A percentile compares a stretch with the other conserved stretches of the same genome.
These are phyloP conservation scores for Girardia tigrina DNA, from an alignment of 2,888 invertebrate species.

Conservation along the genomic window DNA sequence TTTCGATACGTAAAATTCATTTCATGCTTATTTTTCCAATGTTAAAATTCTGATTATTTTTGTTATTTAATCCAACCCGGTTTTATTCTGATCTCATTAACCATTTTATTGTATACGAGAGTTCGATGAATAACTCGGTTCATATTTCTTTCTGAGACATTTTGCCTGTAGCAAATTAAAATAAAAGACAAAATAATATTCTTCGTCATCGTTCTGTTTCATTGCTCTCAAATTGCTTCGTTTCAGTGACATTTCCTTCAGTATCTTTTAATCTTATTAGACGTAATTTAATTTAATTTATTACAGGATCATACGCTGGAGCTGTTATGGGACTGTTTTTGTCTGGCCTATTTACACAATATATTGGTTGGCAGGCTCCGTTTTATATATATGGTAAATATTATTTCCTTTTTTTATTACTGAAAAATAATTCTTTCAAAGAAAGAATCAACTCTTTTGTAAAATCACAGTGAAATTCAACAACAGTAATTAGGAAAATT, in stretches of 20 bases:
- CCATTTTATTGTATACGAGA: neutral
- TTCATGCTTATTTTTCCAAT: too few relatives aligned
- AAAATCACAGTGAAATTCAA: neutral
- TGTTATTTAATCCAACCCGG: neutral
- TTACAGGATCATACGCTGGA: conserved; percentile 75
- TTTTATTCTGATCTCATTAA: neutral
- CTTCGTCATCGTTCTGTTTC: conserved; percentile 21
- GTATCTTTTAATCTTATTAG: neutral
- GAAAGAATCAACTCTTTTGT: neutral
- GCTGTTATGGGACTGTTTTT: conserved; percentile 84
- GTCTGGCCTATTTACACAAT: conserved; percentile 75
- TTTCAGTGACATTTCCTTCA: neutral
- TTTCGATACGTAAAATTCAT: too few relatives aligned
- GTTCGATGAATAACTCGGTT: neutral
- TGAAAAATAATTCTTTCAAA: neutral
- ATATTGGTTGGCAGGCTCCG: conserved; percentile 76
- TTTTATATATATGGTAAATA: conserved; percentile 91
- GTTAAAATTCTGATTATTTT: neutral
- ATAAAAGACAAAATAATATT: neutral
- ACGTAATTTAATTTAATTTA: conserved; percentile 20
- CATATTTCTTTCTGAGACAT: conserved; percentile 12
- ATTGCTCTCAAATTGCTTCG: neutral
- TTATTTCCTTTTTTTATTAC: neutral
- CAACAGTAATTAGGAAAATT: neutral
- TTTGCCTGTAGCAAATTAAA: neutral